Evolutionary conservation across 2,888 invertebrate species (phyloP), one percentile per base, ranked within the genome.

Genomic region (Byasa hedistus): DNA sequence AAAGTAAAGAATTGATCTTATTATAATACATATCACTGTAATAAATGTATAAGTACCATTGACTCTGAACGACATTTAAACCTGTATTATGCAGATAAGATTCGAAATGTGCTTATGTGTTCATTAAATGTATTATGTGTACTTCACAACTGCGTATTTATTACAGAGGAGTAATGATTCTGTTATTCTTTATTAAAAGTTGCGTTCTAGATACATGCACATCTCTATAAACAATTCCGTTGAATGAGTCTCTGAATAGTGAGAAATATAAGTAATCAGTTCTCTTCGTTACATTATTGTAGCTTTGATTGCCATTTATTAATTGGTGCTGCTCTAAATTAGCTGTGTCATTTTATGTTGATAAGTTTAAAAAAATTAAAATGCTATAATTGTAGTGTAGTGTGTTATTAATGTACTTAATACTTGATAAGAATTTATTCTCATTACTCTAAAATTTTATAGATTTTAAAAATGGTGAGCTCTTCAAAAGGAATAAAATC

Each of bases 381-480:
- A 3, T 48, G 0, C n/a, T 5, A 48, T n/a, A 48, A 48, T 48
- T n/a, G 39, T 3, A 39, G n/a, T 8, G 4, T n/a, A n/a, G n/a
- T n/a, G n/a, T n/a, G n/a, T n/a, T n/a, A n/a, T n/a, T n/a, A n/a
- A n/a, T n/a, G n/a, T n/a, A n/a, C n/a, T 54, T 68, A 36, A 57
- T 12, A 52, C 60, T 22, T 39, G 32, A 62, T 44, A 39, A 4
- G 19, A n/a, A n/a, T n/a, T 12, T 27, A 27, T 10, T 32, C n/a
- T 52, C 24, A 32, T 58, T 22, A 48, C 27, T 12, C 51, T 56
- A 36, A 57, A 36, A 61, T 54, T 54, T 54, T 48, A 48, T n/a
- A 44, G 56, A 71, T 71, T 68, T 70, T 69, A 66, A 77, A 61
- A 61, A 90, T 90, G 89, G 75, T 71, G 23, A 85, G 84, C 69